Conservation (phyloP, 2,797 vertebrate species). For the Borostomias antarcticus region DNA sequence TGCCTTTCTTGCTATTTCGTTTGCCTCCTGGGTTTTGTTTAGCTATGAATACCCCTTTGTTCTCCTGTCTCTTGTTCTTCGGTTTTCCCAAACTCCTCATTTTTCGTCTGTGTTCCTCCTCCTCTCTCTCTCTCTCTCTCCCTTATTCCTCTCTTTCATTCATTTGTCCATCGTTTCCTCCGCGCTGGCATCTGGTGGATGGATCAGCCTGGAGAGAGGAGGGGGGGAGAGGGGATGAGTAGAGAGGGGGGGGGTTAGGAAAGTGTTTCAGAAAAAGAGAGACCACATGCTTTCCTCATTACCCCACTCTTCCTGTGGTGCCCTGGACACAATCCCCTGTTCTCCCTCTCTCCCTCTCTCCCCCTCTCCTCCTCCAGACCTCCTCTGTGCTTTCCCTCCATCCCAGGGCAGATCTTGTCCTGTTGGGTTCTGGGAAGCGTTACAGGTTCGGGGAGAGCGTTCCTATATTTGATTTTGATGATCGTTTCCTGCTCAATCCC, state of each 20-base stretch:
- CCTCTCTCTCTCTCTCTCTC: slow-evolving; percentile 32
- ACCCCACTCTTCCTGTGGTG: slow-evolving; percentile 50
- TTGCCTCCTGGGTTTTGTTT: slow-evolving; percentile 7
- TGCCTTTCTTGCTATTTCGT: slow-evolving; percentile 5
- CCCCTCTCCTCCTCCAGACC: slow-evolving; percentile 17
- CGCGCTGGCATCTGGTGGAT: slow-evolving; percentile 50
- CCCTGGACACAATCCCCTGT: slow-evolving; percentile 39
- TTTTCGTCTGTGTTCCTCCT: slow-evolving; percentile 21
- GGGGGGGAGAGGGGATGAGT: slow-evolving; percentile 15
- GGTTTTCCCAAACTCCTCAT: slow-evolving; percentile 7
- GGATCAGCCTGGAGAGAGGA: slow-evolving; percentile 50
- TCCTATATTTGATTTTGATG: slow-evolving; percentile 23
- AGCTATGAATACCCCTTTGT: slow-evolving; percentile 26
- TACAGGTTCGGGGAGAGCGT: slow-evolving; percentile 8
- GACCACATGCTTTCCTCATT: slow-evolving; percentile 71
- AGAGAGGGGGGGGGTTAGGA: slow-evolving; percentile 32
- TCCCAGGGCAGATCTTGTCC: slow-evolving; percentile 42
- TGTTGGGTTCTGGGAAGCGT: slow-evolving; percentile 39
- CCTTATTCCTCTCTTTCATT: slow-evolving; percentile 16
- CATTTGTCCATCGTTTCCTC: slow-evolving; percentile 19
- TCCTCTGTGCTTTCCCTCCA: slow-evolving; percentile 18
- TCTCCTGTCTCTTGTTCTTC: slow-evolving; percentile 38
- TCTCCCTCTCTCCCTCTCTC: slow-evolving; percentile 12
- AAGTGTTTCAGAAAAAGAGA: slow-evolving; percentile 49
- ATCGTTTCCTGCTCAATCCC: background rate